A percentile compares a stretch with the other conserved stretches of the same genome.
Conservation (phyloP, 2,888 invertebrate genomes). For the Zygogramma bicolorata region DNA sequence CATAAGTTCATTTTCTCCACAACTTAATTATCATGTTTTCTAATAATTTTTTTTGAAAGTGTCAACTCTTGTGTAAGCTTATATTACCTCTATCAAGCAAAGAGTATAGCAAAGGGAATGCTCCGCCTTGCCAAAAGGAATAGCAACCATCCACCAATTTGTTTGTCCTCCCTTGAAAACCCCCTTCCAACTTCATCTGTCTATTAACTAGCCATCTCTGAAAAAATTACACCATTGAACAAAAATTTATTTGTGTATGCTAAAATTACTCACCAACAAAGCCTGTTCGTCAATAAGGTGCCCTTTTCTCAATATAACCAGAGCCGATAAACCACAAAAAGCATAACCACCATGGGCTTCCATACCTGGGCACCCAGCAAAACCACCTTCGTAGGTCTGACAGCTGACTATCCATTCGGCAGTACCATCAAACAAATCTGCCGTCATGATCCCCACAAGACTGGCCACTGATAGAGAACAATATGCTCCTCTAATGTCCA, state of each 20-base stretch:
- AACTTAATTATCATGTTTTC: too few species aligned
- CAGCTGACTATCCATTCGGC: slow-evolving; percentile 95
- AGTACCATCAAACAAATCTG: slow-evolving; percentile 84
- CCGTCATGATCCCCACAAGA: slow-evolving; percentile 82
- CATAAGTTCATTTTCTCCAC: too few species aligned
- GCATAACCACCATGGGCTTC: slow-evolving; percentile 99
- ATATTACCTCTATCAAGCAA: slow-evolving; percentile 71
- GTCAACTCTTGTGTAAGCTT: too few species aligned
- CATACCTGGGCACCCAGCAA: slow-evolving; percentile 92
- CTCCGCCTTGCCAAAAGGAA: slow-evolving; percentile 98
- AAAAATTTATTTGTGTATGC: too few species aligned
- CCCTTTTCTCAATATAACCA: slow-evolving; percentile 84
- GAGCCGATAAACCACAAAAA: slow-evolving; percentile 94
- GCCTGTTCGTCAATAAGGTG: slow-evolving; percentile 81
- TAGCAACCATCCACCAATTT: slow-evolving; percentile 99
- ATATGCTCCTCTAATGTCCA: slow-evolving; percentile 95
- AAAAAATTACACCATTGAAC: slow-evolving; percentile 41
- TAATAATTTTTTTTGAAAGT: not conserved
- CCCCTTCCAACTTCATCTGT: slow-evolving; percentile 96
- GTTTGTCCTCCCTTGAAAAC: slow-evolving; percentile 97
- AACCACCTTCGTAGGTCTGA: slow-evolving; percentile 99
- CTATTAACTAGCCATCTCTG: slow-evolving; percentile 89
- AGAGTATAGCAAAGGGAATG: slow-evolving; percentile 88
- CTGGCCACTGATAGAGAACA: slow-evolving; percentile 94
- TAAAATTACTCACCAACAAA: slow-evolving; percentile 76